Conservation (phyloP, 2,888 invertebrate species). For the Drosophila buzzatii region DNA sequence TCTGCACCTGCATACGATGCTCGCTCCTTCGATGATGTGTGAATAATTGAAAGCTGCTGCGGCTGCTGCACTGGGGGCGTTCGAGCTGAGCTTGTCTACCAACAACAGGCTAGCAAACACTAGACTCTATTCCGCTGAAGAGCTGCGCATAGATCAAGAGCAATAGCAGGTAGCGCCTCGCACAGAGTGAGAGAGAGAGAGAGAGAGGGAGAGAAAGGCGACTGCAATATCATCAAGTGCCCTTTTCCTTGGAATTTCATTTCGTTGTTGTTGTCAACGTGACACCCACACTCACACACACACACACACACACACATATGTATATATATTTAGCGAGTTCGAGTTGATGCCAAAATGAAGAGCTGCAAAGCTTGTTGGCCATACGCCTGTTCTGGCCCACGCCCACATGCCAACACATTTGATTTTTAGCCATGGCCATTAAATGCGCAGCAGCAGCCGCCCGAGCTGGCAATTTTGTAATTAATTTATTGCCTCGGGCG, state of each 20-base stretch:
- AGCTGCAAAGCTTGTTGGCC: constrained; percentile 20
- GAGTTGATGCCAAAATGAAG: constrained; percentile 28
- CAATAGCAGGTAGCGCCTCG: constrained; percentile 35
- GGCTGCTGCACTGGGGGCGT: constrained; percentile 19
- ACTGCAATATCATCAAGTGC: constrained; percentile 52
- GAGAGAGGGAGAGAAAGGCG: constrained; percentile 37
- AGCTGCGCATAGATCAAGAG: constrained; percentile 54
- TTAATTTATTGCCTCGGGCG: constrained; percentile 74
- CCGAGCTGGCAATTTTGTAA: constrained; percentile 69
- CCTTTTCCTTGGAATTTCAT: constrained; percentile 57
- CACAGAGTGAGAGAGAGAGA: neutral
- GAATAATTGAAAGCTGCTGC: constrained; percentile 68
- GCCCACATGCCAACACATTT: constrained; percentile 53
- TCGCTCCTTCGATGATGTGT: constrained; percentile 54
- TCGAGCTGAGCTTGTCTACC: constrained; percentile 51
- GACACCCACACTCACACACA: constrained; percentile 43
- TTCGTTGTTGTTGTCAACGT: constrained; percentile 61
- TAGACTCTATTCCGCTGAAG: constrained; percentile 48
- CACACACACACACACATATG: too few relatives aligned
- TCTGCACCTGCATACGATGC: neutral
- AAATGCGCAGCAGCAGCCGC: constrained; percentile 39
- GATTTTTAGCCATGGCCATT: constrained; percentile 69
- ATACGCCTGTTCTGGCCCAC: constrained; percentile 35
- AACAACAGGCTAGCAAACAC: constrained; percentile 77
- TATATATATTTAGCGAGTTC: neutral